A percentile compares a stretch with the other conserved stretches of the same genome.
phyloP scores from a whole-genome alignment of 2,797 vertebrate genomes.

The Moxostoma hubbsi region DNA sequence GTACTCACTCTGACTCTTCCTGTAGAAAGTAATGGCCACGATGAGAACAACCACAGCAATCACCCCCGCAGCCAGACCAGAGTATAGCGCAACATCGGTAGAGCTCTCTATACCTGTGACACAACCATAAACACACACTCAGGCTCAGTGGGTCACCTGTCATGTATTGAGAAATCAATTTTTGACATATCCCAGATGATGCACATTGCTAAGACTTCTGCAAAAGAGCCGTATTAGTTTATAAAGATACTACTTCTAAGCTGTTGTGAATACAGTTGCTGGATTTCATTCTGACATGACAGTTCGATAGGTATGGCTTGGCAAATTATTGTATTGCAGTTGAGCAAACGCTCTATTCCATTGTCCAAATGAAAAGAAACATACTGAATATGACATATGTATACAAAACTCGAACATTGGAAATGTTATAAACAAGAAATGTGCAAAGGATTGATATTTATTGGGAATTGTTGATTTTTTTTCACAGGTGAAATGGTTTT shows the following conservation, averaged over 20 bases:
- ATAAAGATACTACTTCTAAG: neutral
- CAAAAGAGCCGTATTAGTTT: too few species aligned
- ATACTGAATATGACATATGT: neutral
- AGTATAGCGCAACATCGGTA: constrained; percentile 92
- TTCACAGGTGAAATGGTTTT: neutral
- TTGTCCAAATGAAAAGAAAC: neutral
- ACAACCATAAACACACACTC: constrained; percentile 42
- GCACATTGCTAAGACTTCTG: too few species aligned
- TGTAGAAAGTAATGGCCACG: constrained; percentile 89
- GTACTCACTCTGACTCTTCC: constrained; percentile 95
- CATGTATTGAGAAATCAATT: neutral
- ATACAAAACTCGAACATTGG: neutral
- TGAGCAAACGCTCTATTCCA: neutral
- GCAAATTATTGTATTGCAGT: neutral
- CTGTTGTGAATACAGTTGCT: neutral
- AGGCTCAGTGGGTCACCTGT: neutral
- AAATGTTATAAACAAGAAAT: too few species aligned
- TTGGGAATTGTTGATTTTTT: neutral
- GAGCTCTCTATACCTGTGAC: constrained; percentile 86
- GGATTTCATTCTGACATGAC: neutral
- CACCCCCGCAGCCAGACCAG: constrained; percentile 89
- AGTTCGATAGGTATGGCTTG: too few species aligned
- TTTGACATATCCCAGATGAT: neutral
- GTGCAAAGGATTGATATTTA: neutral
- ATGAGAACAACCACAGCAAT: constrained; percentile 88